Base-by-base conservation (phyloP, 1,140 invertebrate genomes). In the Pissodes strobi region DNA sequence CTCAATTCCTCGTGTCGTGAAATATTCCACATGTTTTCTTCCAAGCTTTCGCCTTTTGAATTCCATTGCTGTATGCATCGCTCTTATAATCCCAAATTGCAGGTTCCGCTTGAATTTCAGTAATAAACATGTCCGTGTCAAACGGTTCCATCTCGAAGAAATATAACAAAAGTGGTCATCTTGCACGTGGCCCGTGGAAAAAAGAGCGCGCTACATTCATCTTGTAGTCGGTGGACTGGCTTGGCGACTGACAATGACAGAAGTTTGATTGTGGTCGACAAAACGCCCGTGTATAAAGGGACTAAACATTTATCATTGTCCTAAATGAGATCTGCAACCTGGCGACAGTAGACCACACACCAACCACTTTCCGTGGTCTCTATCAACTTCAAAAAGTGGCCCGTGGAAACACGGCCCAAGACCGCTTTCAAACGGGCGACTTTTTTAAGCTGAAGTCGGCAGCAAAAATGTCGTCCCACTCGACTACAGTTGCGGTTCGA, bases 101-200 rank as follows among this genome's bases (percentile, higher is more conserved):
- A 37, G 53, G 38, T 56, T 56, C 53, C 39, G 53, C 53, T 23
- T 56, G 34, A 56, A 43, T 56, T 56, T 39, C 34, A 56, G 53
- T n/a, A 56, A 56, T 56, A 8, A 56, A 39, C 12, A 2, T 56
- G 27, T 56, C 38, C 38, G 38, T 56, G 21, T 56, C 53, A 56
- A 56, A 56, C 38, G 10, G 38, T 37, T 41, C 38, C 53, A 56
- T 56, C 22, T 56, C 41, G 38, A 8, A n/a, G 6, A 9, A 2
- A 34, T 53, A 25, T 10, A 8, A 25, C 51, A 2, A 25, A 21
- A 12, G 13, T 17, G 27, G 34, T 9, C 51, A 15, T 13, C 30
- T 34, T 3, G 17, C 9, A 53, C 34, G 9, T 53, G 51, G 22
- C 30, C 51, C 51, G 51, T 53, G 27, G 34, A 17, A 34, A 53